Evolutionary conservation across 2,113 vertebrate species (phyloP), one percentile per base, ranked within the genome.

Genomic region (Phalacrocorax brasilianus): DNA sequence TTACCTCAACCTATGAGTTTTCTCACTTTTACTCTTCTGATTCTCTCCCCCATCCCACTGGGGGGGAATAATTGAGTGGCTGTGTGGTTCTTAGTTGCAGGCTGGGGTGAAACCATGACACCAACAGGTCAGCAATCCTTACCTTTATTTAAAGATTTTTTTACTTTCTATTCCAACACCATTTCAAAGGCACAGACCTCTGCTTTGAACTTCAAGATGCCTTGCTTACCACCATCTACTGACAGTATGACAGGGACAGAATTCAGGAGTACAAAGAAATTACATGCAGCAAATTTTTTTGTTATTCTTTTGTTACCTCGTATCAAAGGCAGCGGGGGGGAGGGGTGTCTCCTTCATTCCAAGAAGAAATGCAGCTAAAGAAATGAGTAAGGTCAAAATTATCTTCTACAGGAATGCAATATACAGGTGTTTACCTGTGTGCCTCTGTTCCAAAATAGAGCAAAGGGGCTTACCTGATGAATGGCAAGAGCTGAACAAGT

Each of bases 1-100:
- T 40, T 63, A 8, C 27, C 26, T 63, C 35, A 63, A 28, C 35
- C 26, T 35, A 63, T 0, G 5, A 40, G 26, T 63, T 63, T 40
- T 38, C n/a, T 38, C 59, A 61, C 59, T 26, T 26, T 61, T 12
- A 38, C 14, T 5, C n/a, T 38, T 61, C n/a, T 4, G 3, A 26
- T 38, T 62, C n/a, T 26, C 23, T 17, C 15, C n/a, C n/a, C 23
- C n/a, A 12, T 12, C 23, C 23, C 23, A 62, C n/a, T 1, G 4
- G 4, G 9, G 23, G 23, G 14, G 23, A 11, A 10, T 16, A 14
- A 61, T 23, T 5, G 1, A 35, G 59, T 1, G 2, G n/a, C n/a
- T 38, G n/a, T 8, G 15, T 38, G 23, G 59, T 8, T 10, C n/a
- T 61, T 24, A 35, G n/a, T 35, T 59, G 21, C n/a, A 3, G 9